Evolutionary conservation across 2,113 vertebrate genomes (phyloP).

Genomic region (Isurus oxyrinchus): DNA sequence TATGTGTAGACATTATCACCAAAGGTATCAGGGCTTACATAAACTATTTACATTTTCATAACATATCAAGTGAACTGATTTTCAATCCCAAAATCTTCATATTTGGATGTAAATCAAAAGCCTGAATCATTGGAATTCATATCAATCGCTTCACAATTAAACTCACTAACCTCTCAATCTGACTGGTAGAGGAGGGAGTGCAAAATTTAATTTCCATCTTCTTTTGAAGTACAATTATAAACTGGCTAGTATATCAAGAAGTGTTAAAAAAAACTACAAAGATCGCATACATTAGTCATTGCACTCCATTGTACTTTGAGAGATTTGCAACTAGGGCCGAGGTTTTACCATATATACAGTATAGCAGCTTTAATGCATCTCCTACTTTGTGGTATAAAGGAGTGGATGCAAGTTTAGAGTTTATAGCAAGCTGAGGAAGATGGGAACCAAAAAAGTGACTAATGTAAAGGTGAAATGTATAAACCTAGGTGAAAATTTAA

Average conservation of each 20-base stretch:
- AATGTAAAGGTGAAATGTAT: no score
- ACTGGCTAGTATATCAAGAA: background rate
- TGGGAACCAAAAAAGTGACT: no score
- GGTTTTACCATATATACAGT: no score
- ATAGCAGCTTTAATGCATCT: no score
- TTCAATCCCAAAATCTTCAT: background rate
- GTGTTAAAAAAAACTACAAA: background rate
- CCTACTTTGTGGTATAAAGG: no score
- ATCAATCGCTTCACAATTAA: background rate
- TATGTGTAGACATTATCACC: background rate
- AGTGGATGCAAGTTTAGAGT: no score
- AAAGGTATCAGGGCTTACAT: background rate
- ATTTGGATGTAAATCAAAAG: background rate
- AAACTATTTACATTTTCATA: background rate
- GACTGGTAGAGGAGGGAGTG: no score
- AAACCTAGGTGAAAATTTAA: no score
- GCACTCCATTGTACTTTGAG: background rate
- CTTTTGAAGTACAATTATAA: background rate
- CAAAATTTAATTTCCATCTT: background rate
- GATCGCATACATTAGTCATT: background rate
- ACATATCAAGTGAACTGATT: background rate
- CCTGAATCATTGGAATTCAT: background rate
- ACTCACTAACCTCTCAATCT: background rate
- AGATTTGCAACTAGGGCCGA: background rate
- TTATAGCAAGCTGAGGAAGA: no score